These are phyloP conservation scores for Vanessa cardui DNA, from an alignment of 2,888 invertebrate species.

Conservation along the genomic window DNA sequence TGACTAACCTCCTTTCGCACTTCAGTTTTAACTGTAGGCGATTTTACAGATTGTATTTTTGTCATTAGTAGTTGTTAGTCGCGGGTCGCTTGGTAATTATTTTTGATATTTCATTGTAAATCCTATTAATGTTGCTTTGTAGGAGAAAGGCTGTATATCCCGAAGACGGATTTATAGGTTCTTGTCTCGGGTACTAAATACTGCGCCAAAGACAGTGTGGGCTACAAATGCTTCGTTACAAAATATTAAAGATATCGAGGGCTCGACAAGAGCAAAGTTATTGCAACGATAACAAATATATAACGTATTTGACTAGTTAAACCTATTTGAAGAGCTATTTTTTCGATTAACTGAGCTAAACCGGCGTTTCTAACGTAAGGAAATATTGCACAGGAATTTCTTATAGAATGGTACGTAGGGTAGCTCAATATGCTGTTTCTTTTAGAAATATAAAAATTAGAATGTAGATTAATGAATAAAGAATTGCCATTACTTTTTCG, in stretches of 20 bases:
- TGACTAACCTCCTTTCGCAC: constrained; percentile 6
- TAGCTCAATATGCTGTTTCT: too few relatives aligned
- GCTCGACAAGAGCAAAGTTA: not conserved
- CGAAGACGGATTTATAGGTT: constrained; percentile 4
- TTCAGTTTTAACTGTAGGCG: constrained; percentile 5
- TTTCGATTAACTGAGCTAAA: too few relatives aligned
- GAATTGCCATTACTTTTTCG: too few relatives aligned
- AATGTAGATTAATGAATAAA: too few relatives aligned
- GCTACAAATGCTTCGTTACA: not conserved
- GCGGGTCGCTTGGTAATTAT: not conserved
- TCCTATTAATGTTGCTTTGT: constrained; percentile 12
- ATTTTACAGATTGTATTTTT: constrained; percentile 14
- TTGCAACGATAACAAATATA: too few relatives aligned
- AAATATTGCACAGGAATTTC: too few relatives aligned
- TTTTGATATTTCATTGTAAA: constrained; percentile 11
- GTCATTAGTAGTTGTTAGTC: not conserved
- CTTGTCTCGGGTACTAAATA: constrained; percentile 1
- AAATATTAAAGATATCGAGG: constrained; percentile 1
- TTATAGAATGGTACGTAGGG: too few relatives aligned
- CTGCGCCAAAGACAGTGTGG: not conserved
- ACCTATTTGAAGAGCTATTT: too few relatives aligned
- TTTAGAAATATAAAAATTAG: too few relatives aligned
- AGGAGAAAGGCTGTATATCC: constrained; percentile 6
- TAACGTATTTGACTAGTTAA: too few relatives aligned
- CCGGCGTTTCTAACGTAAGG: too few relatives aligned